These are phyloP conservation scores for Ptychobarbus kaznakovi DNA, from an alignment of 2,797 vertebrate species.

Conservation along the genomic window DNA sequence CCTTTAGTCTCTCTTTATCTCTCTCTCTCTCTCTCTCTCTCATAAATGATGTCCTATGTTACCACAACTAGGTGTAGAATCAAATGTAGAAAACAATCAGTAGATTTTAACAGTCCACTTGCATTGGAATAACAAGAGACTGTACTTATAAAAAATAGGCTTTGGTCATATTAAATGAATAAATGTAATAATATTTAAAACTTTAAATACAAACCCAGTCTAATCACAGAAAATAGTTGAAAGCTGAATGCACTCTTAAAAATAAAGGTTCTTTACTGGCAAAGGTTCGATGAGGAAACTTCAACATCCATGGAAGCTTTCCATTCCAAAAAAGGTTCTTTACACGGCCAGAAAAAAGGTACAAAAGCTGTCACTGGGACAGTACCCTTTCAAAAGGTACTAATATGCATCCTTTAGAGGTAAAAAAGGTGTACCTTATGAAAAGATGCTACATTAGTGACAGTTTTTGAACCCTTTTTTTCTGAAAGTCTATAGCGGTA, in stretches of 20 bases:
- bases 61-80: constrained; percentile 50
- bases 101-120: neutral
- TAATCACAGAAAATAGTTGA: neutral
- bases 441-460: neutral
- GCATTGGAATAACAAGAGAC: neutral
- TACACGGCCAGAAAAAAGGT: neutral
- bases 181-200: neutral
- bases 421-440: too few relatives aligned
- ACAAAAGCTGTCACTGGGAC: neutral
- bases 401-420: neutral
- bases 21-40: constrained; percentile 66
- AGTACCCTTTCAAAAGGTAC: neutral
- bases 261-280: neutral
- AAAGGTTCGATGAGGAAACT: neutral
- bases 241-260: neutral
- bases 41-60: constrained; percentile 66
- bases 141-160: too few relatives aligned
- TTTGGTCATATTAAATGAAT: too few relatives aligned
- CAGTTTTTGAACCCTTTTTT: neutral
- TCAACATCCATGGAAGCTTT: neutral
- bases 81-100: neutral
- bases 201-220: neutral
- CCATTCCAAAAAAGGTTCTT: neutral
- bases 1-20: constrained; percentile 5
- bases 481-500: too few relatives aligned